phyloP scores from a whole-genome alignment of 2,113 vertebrate species.

The Oriolus oriolus region DNA sequence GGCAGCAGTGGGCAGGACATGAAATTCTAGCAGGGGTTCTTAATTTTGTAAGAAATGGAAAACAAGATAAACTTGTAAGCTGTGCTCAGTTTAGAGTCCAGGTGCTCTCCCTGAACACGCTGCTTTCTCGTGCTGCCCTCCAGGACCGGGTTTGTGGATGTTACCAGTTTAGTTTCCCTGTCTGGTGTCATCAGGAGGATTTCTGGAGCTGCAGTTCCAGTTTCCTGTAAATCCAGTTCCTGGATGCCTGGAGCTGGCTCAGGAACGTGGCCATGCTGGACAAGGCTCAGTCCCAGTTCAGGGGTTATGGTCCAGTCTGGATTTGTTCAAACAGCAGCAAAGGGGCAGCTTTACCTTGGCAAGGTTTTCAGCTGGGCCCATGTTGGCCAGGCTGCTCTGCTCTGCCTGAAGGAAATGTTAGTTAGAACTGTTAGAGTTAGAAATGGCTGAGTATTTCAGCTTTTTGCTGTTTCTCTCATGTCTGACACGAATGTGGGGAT shows the following conservation, averaged over 20 bases:
- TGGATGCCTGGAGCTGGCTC: neutral
- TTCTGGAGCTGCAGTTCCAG: neutral
- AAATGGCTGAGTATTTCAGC: neutral
- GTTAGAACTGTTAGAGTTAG: neutral
- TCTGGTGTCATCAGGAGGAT: neutral
- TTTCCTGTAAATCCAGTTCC: neutral
- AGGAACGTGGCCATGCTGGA: fast-evolving
- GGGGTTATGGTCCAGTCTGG: neutral
- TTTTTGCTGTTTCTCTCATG: neutral
- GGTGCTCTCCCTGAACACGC: neutral
- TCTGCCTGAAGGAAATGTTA: neutral
- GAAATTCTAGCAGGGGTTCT: neutral
- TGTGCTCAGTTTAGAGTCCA: neutral
- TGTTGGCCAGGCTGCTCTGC: neutral
- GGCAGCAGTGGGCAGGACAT: neutral
- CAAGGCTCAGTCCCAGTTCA: neutral
- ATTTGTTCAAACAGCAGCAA: neutral
- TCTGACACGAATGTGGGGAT: fast-evolving
- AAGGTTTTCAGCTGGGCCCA: neutral
- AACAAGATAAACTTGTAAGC: neutral
- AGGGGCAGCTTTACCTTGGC: neutral
- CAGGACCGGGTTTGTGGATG: fast-evolving
- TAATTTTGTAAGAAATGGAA: neutral
- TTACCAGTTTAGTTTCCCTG: neutral
- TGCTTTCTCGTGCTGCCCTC: neutral